phyloP scores from a whole-genome alignment of 2,888 invertebrate species.

The Dusona sp. region DNA sequence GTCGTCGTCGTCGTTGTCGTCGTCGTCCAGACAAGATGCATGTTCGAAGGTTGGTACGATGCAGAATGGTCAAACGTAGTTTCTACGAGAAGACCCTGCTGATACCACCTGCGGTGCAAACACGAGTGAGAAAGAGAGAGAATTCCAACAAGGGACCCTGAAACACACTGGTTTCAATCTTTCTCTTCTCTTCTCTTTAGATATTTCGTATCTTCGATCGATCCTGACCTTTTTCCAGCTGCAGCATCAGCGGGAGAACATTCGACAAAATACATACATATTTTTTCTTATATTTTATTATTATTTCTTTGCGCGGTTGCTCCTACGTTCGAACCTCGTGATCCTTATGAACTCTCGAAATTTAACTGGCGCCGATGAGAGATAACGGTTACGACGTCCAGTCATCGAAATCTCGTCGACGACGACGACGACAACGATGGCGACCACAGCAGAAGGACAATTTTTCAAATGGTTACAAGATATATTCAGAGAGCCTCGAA shows the following conservation, averaged over 20 bases:
- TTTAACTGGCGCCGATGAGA: slow-evolving; percentile 77
- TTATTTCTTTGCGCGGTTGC: slow-evolving; percentile 20
- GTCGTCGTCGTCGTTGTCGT: slow-evolving; percentile 3
- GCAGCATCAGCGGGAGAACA: slow-evolving; percentile 53
- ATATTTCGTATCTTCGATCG: slow-evolving; percentile 55
- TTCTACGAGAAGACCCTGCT: slow-evolving; percentile 53
- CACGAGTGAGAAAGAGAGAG: slow-evolving; percentile 31
- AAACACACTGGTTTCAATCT: slow-evolving; percentile 56
- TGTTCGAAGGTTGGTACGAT: slow-evolving; percentile 8
- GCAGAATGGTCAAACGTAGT: slow-evolving; percentile 22
- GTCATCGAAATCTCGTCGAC: slow-evolving; percentile 13
- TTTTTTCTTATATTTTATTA: slow-evolving; percentile 30
- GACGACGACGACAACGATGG: slow-evolving; percentile 17
- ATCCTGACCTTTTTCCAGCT: slow-evolving; percentile 62
- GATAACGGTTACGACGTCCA: slow-evolving; percentile 72
- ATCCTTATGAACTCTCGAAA: slow-evolving; percentile 73
- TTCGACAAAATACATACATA: slow-evolving; percentile 50
- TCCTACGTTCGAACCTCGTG: slow-evolving; percentile 40
- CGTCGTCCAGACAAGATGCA: slow-evolving; percentile 14
- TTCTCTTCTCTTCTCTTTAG: slow-evolving; percentile 13
- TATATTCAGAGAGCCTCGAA: slow-evolving; percentile 59
- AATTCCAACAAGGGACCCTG: slow-evolving; percentile 61
- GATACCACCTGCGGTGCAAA: slow-evolving; percentile 69
- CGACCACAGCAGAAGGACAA: not conserved
- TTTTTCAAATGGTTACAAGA: slow-evolving; percentile 51